These are phyloP conservation scores for Leucania comma DNA, from an alignment of 2,888 invertebrate genomes.

Conservation along the genomic window DNA sequence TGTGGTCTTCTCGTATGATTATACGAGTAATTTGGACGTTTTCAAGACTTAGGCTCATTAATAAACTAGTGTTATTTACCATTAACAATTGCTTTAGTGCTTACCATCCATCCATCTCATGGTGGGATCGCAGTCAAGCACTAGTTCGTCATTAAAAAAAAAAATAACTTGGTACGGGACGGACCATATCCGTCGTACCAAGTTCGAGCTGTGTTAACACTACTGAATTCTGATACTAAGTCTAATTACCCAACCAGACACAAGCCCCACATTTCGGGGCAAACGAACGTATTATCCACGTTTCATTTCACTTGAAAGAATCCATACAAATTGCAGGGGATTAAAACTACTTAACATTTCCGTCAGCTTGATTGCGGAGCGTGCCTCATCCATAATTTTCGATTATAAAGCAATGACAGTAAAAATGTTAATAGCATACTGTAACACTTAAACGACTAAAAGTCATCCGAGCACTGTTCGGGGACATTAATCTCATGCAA, in stretches of 20 bases:
- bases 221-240: neutral
- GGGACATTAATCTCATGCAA: conserved; percentile 81
- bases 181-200: too few species aligned
- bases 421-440: conserved; percentile 53
- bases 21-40: too few species aligned
- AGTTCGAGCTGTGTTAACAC: neutral
- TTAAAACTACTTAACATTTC: conserved; percentile 44
- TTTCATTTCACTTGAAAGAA: conserved; percentile 44
- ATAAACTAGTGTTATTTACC: too few species aligned
- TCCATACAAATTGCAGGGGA: conserved; percentile 50
- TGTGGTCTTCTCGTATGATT: too few species aligned
- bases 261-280: conserved; percentile 13
- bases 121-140: too few species aligned
- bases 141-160: too few species aligned
- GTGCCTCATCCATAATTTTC: conserved; percentile 53
- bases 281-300: conserved; percentile 37
- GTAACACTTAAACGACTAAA: conserved; percentile 43
- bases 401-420: conserved; percentile 61
- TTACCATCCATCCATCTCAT: too few species aligned
- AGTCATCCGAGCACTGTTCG: conserved; percentile 53
- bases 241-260: conserved; percentile 12
- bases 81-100: too few species aligned
- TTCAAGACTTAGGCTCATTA: too few species aligned
- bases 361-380: conserved; percentile 40
- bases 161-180: too few species aligned